Conservation (phyloP, 2,888 invertebrate genomes). For the Epsilonema sp. region DNA sequence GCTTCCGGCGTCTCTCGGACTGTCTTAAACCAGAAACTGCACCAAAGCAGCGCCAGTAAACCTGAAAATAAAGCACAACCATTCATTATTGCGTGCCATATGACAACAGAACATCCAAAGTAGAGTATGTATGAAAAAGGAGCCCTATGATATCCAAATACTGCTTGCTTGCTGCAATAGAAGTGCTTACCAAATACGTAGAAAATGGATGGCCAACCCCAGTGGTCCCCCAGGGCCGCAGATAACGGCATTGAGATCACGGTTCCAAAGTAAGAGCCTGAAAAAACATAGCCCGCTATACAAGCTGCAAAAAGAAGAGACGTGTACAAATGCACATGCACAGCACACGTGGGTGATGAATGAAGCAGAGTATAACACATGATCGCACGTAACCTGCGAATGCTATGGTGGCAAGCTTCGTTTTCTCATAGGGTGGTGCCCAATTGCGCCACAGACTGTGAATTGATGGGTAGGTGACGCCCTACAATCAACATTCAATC, state of each 20-base stretch:
- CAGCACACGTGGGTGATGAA: too few relatives aligned
- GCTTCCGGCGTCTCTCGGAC: slow-evolving; percentile 31
- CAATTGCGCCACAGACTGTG: slow-evolving; percentile 21
- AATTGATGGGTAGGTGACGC: slow-evolving; percentile 22
- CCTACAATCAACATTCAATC: slow-evolving; percentile 16
- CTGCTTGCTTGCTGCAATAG: too few relatives aligned
- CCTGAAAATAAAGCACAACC: slow-evolving; percentile 9
- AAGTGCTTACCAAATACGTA: slow-evolving; percentile 38
- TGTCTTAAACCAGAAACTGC: slow-evolving; percentile 28
- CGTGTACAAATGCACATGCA: too few relatives aligned
- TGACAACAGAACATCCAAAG: not conserved
- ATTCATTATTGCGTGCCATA: not conserved
- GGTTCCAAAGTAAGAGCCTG: slow-evolving; percentile 24
- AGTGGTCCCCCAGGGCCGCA: slow-evolving; percentile 18
- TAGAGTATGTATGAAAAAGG: too few relatives aligned
- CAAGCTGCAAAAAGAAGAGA: too few relatives aligned
- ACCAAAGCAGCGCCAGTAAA: slow-evolving; percentile 16
- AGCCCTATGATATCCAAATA: too few relatives aligned
- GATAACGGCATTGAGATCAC: slow-evolving; percentile 20
- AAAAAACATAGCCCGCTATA: slow-evolving; percentile 4
- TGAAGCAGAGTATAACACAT: too few relatives aligned
- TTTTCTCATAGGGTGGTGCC: slow-evolving; percentile 20
- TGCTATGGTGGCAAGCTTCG: slow-evolving; percentile 20
- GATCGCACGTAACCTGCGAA: slow-evolving; percentile 29
- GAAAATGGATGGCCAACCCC: slow-evolving; percentile 43